A percentile compares a stretch with the other conserved stretches of the same genome.
These are phyloP conservation scores for Drosophila quadrilineata DNA, from an alignment of 1,140 invertebrate genomes.

Conservation along the genomic window DNA sequence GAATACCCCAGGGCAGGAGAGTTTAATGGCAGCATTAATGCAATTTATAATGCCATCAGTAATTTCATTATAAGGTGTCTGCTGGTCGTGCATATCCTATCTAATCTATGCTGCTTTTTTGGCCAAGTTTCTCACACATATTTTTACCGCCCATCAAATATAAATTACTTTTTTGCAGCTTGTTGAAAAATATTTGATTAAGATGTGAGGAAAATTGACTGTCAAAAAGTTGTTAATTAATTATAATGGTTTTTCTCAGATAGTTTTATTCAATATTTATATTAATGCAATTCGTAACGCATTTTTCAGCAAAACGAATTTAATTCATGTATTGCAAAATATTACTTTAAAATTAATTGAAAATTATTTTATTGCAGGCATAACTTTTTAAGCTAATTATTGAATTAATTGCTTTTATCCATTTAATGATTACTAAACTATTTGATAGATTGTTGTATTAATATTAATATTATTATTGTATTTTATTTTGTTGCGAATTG, in stretches of 20 bases:
- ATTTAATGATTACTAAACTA: neutral
- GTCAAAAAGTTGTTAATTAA: conserved; percentile 6
- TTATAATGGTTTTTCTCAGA: conserved; percentile 3
- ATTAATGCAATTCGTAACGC: neutral
- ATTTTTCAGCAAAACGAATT: neutral
- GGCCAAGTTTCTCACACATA: neutral
- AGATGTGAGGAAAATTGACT: conserved; percentile 13
- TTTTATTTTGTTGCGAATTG: neutral
- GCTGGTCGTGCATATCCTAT: neutral
- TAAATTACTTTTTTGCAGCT: conserved; percentile 2
- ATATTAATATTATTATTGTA: neutral
- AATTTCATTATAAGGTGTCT: neutral
- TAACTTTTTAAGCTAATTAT: neutral
- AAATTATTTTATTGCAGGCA: neutral
- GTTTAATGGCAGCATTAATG: no score
- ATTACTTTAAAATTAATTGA: neutral
- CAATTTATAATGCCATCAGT: no score
- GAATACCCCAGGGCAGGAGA: no score
- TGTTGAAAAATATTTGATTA: conserved; percentile 10
- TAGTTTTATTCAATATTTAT: neutral
- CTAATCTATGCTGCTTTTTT: no score
- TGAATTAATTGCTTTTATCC: neutral
- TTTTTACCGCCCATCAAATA: conserved; percentile 14
- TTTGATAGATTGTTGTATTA: neutral
- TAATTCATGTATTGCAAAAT: neutral